These are phyloP conservation scores for Dipodomys spectabilis DNA, from an alignment of 2,113 vertebrate species.

Conservation along the genomic window DNA sequence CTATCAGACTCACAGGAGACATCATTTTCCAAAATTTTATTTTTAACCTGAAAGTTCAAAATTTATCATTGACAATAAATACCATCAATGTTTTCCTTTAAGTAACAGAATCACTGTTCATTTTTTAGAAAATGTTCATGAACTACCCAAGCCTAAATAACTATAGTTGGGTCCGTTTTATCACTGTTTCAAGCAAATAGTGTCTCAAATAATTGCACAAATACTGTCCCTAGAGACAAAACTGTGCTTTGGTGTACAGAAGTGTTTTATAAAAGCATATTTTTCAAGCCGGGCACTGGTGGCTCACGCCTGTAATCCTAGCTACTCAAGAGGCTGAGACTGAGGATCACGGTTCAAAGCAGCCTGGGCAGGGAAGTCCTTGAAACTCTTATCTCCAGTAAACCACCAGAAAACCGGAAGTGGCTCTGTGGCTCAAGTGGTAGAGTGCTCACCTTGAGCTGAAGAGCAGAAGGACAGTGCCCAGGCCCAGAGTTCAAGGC, in stretches of 20 bases:
- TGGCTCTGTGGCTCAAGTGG: too few species aligned
- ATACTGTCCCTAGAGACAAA: neutral
- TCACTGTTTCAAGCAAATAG: neutral
- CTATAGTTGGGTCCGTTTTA: neutral
- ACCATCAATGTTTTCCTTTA: slow-evolving; percentile 12
- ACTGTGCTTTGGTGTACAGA: neutral
- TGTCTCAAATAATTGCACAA: neutral
- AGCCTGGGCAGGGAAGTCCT: too few species aligned
- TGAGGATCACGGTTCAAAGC: too few species aligned
- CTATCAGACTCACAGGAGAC: neutral
- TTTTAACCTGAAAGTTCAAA: neutral
- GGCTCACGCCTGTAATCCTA: too few species aligned
- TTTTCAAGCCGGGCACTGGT: too few species aligned
- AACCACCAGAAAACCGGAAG: too few species aligned
- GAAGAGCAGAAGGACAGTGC: too few species aligned
- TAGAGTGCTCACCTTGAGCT: too few species aligned
- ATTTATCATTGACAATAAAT: neutral
- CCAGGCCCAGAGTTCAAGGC: too few species aligned
- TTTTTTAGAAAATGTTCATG: neutral
- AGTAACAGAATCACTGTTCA: neutral
- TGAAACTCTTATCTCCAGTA: too few species aligned
- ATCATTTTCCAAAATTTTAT: slow-evolving; percentile 15
- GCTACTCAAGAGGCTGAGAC: too few species aligned
- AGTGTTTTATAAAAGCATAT: neutral
- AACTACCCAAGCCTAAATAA: slow-evolving; percentile 30